A percentile compares a stretch with the other conserved stretches of the same genome.
These are phyloP conservation scores for Cremastobaeus sp. DNA, from an alignment of 2,888 invertebrate species.

Conservation along the genomic window DNA sequence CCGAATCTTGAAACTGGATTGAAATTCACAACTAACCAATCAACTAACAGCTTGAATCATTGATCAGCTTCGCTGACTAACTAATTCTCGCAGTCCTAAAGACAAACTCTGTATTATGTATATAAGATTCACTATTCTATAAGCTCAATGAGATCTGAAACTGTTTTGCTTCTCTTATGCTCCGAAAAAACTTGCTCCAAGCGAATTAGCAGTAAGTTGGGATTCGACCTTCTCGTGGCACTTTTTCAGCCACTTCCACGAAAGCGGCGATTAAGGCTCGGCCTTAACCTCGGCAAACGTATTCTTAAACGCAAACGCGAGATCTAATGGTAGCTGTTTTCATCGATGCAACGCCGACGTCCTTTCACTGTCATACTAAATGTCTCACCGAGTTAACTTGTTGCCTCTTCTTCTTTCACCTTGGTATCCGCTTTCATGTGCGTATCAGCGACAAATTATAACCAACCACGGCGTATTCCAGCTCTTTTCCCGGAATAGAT, in stretches of 20 bases:
- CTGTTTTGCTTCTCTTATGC: no score
- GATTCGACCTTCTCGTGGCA: constrained; percentile 7
- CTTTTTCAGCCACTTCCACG: constrained; percentile 22
- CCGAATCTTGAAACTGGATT: no score
- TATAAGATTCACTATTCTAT: no score
- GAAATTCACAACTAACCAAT: no score
- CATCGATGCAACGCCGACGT: constrained; percentile 46
- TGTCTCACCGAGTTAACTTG: constrained; percentile 48
- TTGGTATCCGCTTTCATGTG: constrained; percentile 65
- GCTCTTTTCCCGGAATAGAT: no score
- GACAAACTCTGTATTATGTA: constrained; percentile 9
- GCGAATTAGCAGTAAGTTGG: constrained; percentile 1
- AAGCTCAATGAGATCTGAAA: no score
- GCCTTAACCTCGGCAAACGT: constrained; percentile 46
- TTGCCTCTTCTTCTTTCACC: constrained; percentile 65
- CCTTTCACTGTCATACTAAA: constrained; percentile 69
- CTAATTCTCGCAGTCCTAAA: no score
- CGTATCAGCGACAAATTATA: constrained; percentile 59
- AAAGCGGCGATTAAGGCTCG: constrained; percentile 14
- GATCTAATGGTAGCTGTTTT: constrained; percentile 47
- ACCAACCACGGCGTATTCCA: constrained; percentile 7
- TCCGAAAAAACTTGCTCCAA: no score
- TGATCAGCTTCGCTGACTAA: no score
- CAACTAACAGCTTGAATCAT: no score
- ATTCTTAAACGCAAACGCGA: constrained; percentile 33